Evolutionary conservation across 2,888 invertebrate species (phyloP).

Genomic region (Drosophila meridiana): DNA sequence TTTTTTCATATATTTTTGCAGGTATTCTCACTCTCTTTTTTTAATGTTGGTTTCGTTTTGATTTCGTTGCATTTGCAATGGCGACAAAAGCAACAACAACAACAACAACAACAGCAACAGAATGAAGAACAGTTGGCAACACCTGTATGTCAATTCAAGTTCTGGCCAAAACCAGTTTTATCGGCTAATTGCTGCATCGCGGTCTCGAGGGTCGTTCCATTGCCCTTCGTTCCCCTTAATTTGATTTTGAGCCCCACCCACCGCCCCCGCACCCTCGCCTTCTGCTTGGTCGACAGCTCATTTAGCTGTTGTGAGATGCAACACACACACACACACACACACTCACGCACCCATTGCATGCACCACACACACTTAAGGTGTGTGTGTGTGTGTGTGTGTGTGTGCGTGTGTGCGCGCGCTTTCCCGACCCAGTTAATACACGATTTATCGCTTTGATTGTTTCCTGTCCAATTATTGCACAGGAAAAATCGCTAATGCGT

Average conservation of each 20-base stretch:
- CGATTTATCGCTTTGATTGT: conserved; percentile 1
- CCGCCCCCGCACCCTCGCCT: background rate
- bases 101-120: background rate
- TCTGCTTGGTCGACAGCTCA: conserved; percentile 1
- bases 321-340: background rate
- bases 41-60: background rate
- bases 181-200: conserved; percentile 25
- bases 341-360: background rate
- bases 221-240: conserved; percentile 9
- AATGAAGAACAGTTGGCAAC: conserved; percentile 3
- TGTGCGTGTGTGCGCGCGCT: background rate
- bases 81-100: background rate
- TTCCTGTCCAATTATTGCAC: conserved; percentile 5
- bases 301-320: conserved; percentile 13
- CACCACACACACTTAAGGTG: background rate
- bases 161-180: conserved; percentile 37
- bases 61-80: background rate
- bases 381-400: background rate
- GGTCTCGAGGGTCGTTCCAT: conserved; percentile 9
- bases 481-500: conserved; percentile 3
- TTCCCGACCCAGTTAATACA: conserved; percentile 10
- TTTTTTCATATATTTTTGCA: background rate
- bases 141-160: conserved; percentile 22
- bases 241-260: background rate
- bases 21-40: background rate